These are phyloP conservation scores for Drosophila oshimai DNA, from an alignment of 1,140 invertebrate genomes.

Conservation along the genomic window DNA sequence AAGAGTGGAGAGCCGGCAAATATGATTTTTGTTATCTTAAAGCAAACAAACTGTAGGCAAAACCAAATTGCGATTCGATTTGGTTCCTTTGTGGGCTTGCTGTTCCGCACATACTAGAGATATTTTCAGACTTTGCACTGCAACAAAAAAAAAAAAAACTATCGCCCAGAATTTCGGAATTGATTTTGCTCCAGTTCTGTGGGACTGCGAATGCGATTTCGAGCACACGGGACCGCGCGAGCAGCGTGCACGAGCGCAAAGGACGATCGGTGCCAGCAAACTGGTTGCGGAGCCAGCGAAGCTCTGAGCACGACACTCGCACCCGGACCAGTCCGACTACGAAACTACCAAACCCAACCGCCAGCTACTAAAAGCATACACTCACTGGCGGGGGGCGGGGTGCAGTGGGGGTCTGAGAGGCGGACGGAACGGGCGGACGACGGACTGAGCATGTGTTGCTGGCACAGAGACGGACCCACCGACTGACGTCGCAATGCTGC, in stretches of 20 bases:
- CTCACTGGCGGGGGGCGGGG: no score
- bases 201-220: slow-evolving; percentile 8
- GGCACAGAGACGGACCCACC: slow-evolving; percentile 19
- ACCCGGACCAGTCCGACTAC: slow-evolving; percentile 17
- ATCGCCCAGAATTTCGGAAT: background rate
- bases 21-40: slow-evolving; percentile 30
- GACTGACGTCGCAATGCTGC: slow-evolving; percentile 17
- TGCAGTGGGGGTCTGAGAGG: no score
- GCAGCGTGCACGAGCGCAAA: slow-evolving; percentile 50
- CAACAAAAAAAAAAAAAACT: background rate
- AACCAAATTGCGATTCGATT: background rate
- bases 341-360: slow-evolving; percentile 3
- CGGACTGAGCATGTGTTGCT: slow-evolving; percentile 29
- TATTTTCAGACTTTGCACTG: slow-evolving; percentile 23
- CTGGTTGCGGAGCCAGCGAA: slow-evolving; percentile 55
- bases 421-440: background rate
- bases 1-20: slow-evolving; percentile 13
- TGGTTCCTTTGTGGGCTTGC: background rate
- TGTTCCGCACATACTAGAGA: slow-evolving; percentile 4
- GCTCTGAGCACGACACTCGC: slow-evolving; percentile 27
- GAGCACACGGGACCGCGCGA: slow-evolving; percentile 10
- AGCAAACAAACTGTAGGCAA: background rate
- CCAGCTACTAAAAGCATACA: no score
- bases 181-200: slow-evolving; percentile 18
- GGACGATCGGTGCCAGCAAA: slow-evolving; percentile 70